Conservation (phyloP, 2,797 vertebrate species). For the Phrynocephalus forsythii region DNA sequence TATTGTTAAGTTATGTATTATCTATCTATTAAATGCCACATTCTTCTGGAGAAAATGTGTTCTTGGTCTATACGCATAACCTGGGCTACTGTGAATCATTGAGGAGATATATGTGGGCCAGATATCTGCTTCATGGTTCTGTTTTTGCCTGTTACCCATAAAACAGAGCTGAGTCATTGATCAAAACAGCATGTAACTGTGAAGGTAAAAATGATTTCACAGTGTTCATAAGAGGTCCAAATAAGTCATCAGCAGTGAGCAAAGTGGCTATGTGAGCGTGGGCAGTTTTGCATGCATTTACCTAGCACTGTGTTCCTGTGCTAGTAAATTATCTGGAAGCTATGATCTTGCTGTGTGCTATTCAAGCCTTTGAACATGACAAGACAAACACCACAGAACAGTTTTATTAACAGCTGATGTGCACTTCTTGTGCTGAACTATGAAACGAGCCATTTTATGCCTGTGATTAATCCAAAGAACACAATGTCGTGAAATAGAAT, state of each 20-base stretch:
- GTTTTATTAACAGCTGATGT: no score
- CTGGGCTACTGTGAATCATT: background rate
- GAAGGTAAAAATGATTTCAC: background rate
- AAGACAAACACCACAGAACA: no score
- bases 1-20: conserved; percentile 29
- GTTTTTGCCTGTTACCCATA: conserved; percentile 14
- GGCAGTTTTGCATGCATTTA: background rate
- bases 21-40: conserved; percentile 7
- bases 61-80: background rate
- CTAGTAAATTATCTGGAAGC: background rate
- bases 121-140: background rate
- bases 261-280: background rate
- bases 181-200: conserved; percentile 10
- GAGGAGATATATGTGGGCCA: background rate
- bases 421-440: no score
- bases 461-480: no score
- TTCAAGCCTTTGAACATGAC: background rate
- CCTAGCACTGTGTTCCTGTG: background rate
- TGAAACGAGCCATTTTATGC: no score
- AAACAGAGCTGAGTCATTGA: conserved; percentile 3
- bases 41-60: conserved; percentile 9
- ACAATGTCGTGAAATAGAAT: no score
- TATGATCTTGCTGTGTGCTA: background rate
- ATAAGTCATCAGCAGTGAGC: background rate
- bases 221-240: background rate